A percentile compares a stretch with the other conserved stretches of the same genome.
phyloP scores from a whole-genome alignment of 2,797 vertebrate species.

The Trachurus trachurus region DNA sequence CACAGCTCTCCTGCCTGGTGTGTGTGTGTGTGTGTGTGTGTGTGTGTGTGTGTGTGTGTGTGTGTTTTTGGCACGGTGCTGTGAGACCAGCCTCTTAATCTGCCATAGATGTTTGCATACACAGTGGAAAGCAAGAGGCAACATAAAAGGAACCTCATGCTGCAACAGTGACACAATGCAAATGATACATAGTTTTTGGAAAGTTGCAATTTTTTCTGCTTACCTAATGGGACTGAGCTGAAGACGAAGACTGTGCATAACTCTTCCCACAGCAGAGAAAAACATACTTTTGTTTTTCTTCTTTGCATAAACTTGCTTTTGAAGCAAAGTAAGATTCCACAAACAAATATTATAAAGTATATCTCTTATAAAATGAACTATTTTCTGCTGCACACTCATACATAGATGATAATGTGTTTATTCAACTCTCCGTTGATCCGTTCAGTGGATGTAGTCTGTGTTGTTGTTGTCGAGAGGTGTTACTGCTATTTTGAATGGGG shows the following conservation, averaged over 20 bases:
- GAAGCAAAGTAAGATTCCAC: background rate
- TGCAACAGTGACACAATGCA: constrained; percentile 42
- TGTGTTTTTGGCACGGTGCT: constrained; percentile 44
- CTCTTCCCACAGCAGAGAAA: constrained; percentile 15
- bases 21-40: constrained; percentile 8
- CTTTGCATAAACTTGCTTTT: constrained; percentile 3
- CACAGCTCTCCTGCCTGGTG: constrained; percentile 44
- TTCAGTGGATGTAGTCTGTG: background rate
- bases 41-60: background rate
- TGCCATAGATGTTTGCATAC: constrained; percentile 57
- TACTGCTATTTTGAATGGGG: background rate
- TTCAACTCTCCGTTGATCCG: too few species aligned
- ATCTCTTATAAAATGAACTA: background rate
- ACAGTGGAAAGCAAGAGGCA: constrained; percentile 52
- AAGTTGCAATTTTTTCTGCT: background rate
- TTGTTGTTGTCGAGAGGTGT: background rate
- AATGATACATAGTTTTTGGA: constrained; percentile 10
- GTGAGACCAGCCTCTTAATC: constrained; percentile 66
- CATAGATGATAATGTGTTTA: too few species aligned
- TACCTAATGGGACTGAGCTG: constrained; percentile 17
- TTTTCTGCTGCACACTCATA: background rate
- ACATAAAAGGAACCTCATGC: constrained; percentile 58
- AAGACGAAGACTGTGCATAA: constrained; percentile 24
- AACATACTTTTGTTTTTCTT: background rate
- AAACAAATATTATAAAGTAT: background rate